Evolutionary conservation across 2,113 vertebrate genomes (phyloP).

Genomic region (Istiophorus platypterus): DNA sequence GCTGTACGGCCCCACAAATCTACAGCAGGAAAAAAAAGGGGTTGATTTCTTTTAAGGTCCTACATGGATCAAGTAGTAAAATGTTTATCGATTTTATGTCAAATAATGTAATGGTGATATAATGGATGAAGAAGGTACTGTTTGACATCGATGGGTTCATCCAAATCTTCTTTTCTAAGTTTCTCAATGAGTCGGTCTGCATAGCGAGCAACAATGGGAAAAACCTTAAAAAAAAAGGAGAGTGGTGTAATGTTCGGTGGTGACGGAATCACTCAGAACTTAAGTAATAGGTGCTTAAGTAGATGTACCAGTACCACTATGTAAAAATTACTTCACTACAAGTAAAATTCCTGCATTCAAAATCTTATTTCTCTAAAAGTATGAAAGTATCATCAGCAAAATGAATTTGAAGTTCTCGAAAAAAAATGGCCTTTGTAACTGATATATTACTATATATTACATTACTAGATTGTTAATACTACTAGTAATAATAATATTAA

Average conservation of each 20-base stretch:
- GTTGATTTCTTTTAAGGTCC: too few species aligned
- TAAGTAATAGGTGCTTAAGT: too few species aligned
- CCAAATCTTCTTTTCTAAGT: constrained; percentile 54
- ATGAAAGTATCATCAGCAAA: too few species aligned
- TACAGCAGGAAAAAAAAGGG: constrained; percentile 41
- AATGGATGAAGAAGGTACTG: constrained; percentile 60
- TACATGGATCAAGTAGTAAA: not conserved
- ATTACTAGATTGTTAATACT: too few species aligned
- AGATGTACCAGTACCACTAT: too few species aligned
- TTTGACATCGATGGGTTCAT: constrained; percentile 73
- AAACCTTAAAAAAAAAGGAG: constrained; percentile 64
- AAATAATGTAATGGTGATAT: not conserved
- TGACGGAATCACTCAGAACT: not conserved
- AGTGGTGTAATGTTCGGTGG: not conserved
- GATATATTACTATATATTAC: too few species aligned
- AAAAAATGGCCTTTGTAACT: too few species aligned
- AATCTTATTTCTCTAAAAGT: too few species aligned
- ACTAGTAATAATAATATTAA: too few species aligned
- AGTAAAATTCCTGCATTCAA: too few species aligned
- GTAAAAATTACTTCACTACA: too few species aligned
- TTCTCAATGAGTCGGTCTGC: constrained; percentile 70
- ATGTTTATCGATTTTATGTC: not conserved
- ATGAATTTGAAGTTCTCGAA: too few species aligned
- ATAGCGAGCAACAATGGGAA: constrained; percentile 67
- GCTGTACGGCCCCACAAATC: constrained; percentile 87